A percentile compares a stretch with the other conserved stretches of the same genome.
Conservation (phyloP, 2,113 vertebrate genomes). For the Copsychus sechellarum region DNA sequence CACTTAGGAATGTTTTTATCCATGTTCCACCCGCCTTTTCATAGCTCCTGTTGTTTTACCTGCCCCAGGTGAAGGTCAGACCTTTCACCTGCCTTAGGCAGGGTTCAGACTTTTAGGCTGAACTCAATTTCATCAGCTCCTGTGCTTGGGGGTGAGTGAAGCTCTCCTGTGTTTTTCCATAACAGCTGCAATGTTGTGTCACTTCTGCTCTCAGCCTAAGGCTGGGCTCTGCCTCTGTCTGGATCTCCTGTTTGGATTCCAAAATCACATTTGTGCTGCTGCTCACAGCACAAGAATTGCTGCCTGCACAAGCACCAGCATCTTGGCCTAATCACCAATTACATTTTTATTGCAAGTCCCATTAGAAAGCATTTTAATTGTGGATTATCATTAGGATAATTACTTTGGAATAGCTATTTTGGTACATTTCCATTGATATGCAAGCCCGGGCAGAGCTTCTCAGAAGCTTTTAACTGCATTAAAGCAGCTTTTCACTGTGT, state of each 20-base stretch:
- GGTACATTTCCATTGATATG: neutral
- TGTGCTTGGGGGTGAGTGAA: neutral
- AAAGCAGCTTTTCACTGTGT: too few relatives aligned
- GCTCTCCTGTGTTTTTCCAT: neutral
- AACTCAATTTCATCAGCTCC: neutral
- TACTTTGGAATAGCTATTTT: conserved; percentile 15
- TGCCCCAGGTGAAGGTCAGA: neutral
- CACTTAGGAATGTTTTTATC: neutral
- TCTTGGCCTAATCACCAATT: neutral
- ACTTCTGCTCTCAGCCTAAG: neutral
- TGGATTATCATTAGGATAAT: conserved; percentile 24
- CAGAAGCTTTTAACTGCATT: neutral
- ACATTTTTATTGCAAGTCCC: conserved; percentile 7
- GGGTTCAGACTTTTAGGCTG: neutral
- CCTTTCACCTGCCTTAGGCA: neutral
- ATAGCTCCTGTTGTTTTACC: neutral
- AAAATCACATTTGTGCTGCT: neutral
- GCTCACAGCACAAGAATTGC: neutral
- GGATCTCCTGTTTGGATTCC: neutral
- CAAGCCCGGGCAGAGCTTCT: neutral
- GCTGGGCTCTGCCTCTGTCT: neutral
- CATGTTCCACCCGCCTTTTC: neutral
- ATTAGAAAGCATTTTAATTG: conserved; percentile 37
- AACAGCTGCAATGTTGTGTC: neutral
- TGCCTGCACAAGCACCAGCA: neutral